Base-by-base conservation (phyloP, 2,797 vertebrate species). In the Tokudaia tokunoshimensis region DNA sequence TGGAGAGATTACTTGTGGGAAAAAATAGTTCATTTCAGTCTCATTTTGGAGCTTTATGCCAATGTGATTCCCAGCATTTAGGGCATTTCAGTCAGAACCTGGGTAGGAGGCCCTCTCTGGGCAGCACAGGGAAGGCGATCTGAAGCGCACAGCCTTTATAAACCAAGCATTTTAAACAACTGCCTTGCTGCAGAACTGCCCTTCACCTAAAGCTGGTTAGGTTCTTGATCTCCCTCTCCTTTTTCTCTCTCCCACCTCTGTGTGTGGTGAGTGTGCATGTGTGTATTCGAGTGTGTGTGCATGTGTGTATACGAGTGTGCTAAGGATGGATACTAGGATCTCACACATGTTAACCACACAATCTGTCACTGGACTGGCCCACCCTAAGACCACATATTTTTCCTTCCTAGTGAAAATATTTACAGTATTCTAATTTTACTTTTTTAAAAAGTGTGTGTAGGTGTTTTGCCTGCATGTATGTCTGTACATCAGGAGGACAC, bases 61-160 rank as follows among this genome's bases (percentile, higher is more conserved):
- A 50, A 14, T 86, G 41, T 88, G 4, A 78, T 90, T 34, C 63
- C 90, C 47, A 55, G 24, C n/a, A 59, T 26, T 14, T 9, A 34
- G 72, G 29, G 76, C 87, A 74, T 74, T 92, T 89, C 50, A 31
- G 34, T 90, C 75, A 79, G 47, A 89, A 41, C 8, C 34, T 41
- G 1, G 31, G 86, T 65, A 63, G 59, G 91, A 96, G 90, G 70
- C 55, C n/a, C 78, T 95, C 47, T 92, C 50, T 80, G 44, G 37
- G 50, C 37, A 95, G 59, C 55, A 78, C 17, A 78, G 67, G 87
- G 22, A 89, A 74, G 14, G 34, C 0, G 34, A 67, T 67, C 84
- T 74, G 81, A 65, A 63, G 24, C 72, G 92, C 3, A 44, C 6
- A 17, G 26, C 4, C 34, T 80, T 93, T 55, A 87, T 70, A 76